Evolutionary conservation across 2,797 vertebrate species (phyloP).

Genomic region (Acanthurus lineatus): DNA sequence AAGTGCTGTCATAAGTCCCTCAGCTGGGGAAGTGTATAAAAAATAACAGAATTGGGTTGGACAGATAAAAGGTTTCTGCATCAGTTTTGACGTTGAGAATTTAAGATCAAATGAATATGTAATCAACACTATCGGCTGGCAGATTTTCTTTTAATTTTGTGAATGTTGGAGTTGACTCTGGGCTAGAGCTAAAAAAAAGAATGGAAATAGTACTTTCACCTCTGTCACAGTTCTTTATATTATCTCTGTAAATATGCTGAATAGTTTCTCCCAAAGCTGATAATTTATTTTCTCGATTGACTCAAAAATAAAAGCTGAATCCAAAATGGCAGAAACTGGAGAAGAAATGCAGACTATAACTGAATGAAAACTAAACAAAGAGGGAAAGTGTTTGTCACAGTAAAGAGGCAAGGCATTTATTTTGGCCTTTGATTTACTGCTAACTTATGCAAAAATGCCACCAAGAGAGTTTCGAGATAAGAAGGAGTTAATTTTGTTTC

Average conservation of each 20-base stretch:
- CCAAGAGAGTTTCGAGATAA: constrained; percentile 33
- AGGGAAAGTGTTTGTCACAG: constrained; percentile 31
- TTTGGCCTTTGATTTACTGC: constrained; percentile 27
- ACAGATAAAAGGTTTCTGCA: constrained; percentile 53
- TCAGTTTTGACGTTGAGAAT: constrained; percentile 39
- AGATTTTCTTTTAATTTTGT: constrained; percentile 47
- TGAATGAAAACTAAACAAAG: constrained; percentile 65
- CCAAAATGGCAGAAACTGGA: constrained; percentile 56
- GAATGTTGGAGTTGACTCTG: constrained; percentile 56
- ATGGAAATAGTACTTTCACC: constrained; percentile 52
- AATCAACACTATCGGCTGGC: constrained; percentile 38
- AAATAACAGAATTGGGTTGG: constrained; percentile 39
- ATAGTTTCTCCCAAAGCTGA: constrained; percentile 49
- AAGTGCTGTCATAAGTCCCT: constrained; percentile 19
- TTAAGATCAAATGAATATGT: constrained; percentile 62
- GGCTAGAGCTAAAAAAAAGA: constrained; percentile 28
- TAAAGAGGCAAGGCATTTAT: constrained; percentile 16
- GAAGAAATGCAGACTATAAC: constrained; percentile 69
- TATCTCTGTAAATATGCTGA: constrained; percentile 65
- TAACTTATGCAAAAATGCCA: constrained; percentile 33
- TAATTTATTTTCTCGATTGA: constrained; percentile 53
- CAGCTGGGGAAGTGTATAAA: constrained; percentile 17
- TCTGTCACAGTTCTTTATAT: constrained; percentile 46
- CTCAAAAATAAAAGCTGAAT: constrained; percentile 70
- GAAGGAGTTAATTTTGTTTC: constrained; percentile 17